phyloP scores from a whole-genome alignment of 2,113 vertebrate genomes.

The Burhinus bistriatus region DNA sequence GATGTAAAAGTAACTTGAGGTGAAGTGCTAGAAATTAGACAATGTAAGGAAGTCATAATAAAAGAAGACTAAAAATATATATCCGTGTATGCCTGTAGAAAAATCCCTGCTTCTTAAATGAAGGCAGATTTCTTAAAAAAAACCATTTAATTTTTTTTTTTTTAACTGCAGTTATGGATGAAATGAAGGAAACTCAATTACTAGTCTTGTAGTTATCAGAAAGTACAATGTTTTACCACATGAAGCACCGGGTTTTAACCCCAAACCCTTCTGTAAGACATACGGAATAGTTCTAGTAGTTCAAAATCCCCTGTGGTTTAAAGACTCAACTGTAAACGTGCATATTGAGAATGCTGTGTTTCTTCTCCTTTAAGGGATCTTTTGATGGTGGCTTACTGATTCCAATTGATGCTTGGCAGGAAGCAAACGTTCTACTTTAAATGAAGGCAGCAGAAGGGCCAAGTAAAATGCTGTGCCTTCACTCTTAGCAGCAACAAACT shows the following conservation, averaged over 20 bases:
- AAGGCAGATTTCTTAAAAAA: conserved; percentile 12
- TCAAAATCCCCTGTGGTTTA: conserved; percentile 13
- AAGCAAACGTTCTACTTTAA: conserved; percentile 53
- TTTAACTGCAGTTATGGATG: conserved; percentile 18
- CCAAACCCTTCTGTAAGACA: conserved; percentile 44
- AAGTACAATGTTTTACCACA: neutral
- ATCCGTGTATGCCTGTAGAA: conserved; percentile 19
- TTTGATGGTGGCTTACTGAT: neutral
- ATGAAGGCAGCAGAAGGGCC: conserved; percentile 54
- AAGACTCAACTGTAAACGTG: conserved; percentile 31
- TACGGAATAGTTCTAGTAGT: neutral
- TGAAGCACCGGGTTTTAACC: conserved; percentile 52
- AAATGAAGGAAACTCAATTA: conserved; percentile 8
- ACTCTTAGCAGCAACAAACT: conserved; percentile 63
- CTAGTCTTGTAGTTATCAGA: neutral
- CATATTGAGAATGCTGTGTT: neutral
- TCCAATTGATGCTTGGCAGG: conserved; percentile 20
- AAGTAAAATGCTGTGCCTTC: conserved; percentile 43
- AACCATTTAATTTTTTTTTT: neutral
- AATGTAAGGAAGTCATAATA: conserved; percentile 1
- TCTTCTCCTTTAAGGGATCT: conserved; percentile 1
- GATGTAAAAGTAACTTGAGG: conserved; percentile 14
- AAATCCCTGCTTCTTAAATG: conserved; percentile 56
- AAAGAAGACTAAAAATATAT: neutral
- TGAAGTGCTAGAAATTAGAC: neutral